phyloP scores from a whole-genome alignment of 30 jellyfish, hydroid and myxozoan species.

The Catostylus mosaicus region DNA sequence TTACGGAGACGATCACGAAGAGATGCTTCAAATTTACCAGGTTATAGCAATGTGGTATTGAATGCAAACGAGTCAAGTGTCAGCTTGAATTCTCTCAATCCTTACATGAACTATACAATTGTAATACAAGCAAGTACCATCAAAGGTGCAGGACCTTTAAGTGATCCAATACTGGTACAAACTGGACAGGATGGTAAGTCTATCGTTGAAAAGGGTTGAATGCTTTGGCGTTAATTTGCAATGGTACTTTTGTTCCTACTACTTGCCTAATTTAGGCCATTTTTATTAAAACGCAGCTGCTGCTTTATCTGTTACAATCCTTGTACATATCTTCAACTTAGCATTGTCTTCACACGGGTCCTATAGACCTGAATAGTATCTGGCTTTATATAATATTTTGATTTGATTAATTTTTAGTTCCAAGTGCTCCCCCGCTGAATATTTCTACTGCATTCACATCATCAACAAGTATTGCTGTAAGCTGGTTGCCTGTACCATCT shows the following conservation, averaged over 20 bases:
- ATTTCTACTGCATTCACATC: slow-evolving; percentile 39
- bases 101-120: slow-evolving; percentile 61
- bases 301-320: no score
- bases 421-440: slow-evolving; percentile 57
- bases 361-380: no score
- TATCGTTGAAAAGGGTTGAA: no score
- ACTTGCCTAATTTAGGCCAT: no score
- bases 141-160: slow-evolving; percentile 63
- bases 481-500: slow-evolving; percentile 57
- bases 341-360: no score
- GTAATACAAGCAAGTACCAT: slow-evolving; percentile 54
- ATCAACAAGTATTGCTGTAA: slow-evolving; percentile 52
- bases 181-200: slow-evolving; percentile 61
- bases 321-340: no score
- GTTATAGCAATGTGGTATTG: slow-evolving; percentile 12
- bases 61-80: slow-evolving; percentile 35
- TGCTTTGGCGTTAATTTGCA: no score
- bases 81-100: slow-evolving; percentile 24
- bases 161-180: slow-evolving; percentile 43
- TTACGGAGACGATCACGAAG: slow-evolving; percentile 29
- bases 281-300: no score
- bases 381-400: no score
- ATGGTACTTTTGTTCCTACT: no score
- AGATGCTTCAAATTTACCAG: slow-evolving; percentile 14
- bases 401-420: slow-evolving; percentile 25